Percentiles rank a stretch among this genome's conserved stretches.
These are phyloP conservation scores for Martes martes DNA, from an alignment of 2,113 vertebrate genomes.

Conservation along the genomic window DNA sequence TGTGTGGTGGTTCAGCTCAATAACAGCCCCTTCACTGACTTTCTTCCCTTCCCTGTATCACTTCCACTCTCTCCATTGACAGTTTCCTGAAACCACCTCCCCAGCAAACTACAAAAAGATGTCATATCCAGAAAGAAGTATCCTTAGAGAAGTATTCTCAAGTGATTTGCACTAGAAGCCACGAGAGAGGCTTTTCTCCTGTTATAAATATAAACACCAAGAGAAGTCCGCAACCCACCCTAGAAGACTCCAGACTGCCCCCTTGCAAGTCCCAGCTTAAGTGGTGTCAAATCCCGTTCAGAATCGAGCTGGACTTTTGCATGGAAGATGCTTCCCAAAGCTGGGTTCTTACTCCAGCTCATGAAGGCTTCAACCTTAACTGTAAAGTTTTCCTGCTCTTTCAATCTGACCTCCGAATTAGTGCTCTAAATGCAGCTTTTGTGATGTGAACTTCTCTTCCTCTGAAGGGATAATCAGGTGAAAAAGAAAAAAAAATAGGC, in stretches of 20 bases:
- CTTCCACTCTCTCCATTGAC: not conserved
- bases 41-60: not conserved
- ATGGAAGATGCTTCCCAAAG: not conserved
- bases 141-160: not conserved
- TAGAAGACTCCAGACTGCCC: rapidly evolving
- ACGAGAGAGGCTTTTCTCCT: not conserved
- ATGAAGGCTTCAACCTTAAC: not conserved
- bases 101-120: not conserved
- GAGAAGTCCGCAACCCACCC: not conserved
- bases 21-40: not conserved
- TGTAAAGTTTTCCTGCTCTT: not conserved
- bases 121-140: not conserved
- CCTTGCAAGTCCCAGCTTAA: not conserved
- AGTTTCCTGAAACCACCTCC: not conserved
- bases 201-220: too few species aligned
- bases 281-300: not conserved
- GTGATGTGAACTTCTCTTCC: conserved; percentile 46
- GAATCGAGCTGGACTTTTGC: not conserved
- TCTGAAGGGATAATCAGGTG: conserved; percentile 33
- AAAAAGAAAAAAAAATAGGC: conserved; percentile 1
- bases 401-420: conserved; percentile 36
- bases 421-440: conserved; percentile 49
- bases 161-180: not conserved
- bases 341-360: not conserved
- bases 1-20: not conserved